Evolutionary conservation across 2,113 vertebrate genomes (phyloP).

Genomic region (Laterallus jamaicensis): DNA sequence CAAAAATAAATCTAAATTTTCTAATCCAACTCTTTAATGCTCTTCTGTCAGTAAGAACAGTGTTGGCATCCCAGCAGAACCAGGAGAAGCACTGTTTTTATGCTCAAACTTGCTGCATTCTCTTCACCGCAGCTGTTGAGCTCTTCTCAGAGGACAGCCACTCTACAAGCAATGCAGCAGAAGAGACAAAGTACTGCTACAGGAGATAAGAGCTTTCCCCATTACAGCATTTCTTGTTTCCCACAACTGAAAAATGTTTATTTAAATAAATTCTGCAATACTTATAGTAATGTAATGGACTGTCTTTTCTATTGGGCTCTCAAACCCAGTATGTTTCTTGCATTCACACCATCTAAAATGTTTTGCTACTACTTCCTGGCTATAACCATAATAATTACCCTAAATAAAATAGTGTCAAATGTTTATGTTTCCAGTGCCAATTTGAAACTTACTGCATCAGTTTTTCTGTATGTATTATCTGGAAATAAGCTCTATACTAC

Average conservation of each 20-base stretch:
- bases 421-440: not conserved
- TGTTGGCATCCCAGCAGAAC: not conserved
- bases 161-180: not conserved
- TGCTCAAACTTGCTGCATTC: fast-evolving
- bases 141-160: not conserved
- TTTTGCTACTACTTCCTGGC: not conserved
- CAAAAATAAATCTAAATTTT: not conserved
- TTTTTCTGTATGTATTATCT: not conserved
- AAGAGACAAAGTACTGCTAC: not conserved
- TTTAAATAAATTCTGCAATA: not conserved
- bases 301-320: not conserved
- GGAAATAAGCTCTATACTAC: not conserved
- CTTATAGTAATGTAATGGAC: not conserved
- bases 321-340: not conserved
- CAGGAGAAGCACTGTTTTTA: not conserved
- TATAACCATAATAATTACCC: not conserved
- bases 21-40: not conserved
- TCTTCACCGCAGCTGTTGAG: not conserved
- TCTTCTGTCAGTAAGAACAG: not conserved
- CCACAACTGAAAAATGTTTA: not conserved
- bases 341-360: not conserved
- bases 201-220: not conserved
- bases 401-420: not conserved
- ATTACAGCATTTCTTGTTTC: not conserved
- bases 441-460: not conserved